phyloP scores from a whole-genome alignment of 1,140 invertebrate genomes.

The Himalopsyche phryganea region DNA sequence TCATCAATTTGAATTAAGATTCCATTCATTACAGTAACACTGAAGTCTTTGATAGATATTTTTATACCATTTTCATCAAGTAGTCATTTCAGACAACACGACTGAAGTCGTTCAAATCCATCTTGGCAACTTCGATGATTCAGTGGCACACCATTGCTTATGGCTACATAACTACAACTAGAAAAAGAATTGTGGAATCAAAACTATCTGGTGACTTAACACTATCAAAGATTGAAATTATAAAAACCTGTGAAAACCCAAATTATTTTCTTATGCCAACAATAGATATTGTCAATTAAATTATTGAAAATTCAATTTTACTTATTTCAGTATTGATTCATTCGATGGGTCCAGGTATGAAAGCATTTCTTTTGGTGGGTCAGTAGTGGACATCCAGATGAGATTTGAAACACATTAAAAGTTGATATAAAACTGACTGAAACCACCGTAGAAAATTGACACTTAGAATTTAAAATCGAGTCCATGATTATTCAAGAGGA shows the following conservation, averaged over 20 bases:
- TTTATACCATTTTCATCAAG: no score
- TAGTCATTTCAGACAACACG: no score
- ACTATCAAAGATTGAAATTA: background rate
- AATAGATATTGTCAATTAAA: background rate
- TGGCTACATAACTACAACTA: background rate
- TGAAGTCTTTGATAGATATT: no score
- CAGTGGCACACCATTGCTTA: no score
- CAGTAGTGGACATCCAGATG: background rate
- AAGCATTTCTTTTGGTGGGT: background rate
- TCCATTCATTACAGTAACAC: no score
- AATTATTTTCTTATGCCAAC: no score
- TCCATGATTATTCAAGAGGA: background rate
- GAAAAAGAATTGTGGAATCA: background rate
- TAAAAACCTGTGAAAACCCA: background rate
- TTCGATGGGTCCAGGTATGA: background rate
- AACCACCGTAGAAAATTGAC: background rate
- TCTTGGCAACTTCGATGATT: no score
- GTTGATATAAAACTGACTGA: background rate
- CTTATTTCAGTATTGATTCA: background rate
- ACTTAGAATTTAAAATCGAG: background rate
- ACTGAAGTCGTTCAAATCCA: no score
- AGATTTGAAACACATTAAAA: background rate
- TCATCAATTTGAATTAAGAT: no score
- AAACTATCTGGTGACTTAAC: background rate
- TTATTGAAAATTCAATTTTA: background rate